Conservation (phyloP, 2,888 invertebrate species). For the Oxycera nigricornis region DNA sequence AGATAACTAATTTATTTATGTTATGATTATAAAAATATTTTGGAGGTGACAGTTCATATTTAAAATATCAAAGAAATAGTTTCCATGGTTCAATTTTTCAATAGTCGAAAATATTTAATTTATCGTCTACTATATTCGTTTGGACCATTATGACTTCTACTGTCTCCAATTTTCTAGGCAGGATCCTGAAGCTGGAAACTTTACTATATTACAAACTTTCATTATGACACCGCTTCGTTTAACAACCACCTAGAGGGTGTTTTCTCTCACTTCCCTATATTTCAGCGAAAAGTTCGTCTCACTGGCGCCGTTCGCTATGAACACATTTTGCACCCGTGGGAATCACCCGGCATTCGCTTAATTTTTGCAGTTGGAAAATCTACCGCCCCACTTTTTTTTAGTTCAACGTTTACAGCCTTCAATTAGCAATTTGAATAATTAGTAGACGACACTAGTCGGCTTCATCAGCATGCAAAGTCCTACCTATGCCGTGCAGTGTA, state of each 20-base stretch:
- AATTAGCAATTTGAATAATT: constrained; percentile 39
- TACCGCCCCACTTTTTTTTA: neutral
- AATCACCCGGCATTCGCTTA: neutral
- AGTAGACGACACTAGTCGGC: neutral
- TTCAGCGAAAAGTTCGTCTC: constrained; percentile 9
- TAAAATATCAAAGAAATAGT: no score
- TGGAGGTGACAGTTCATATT: no score
- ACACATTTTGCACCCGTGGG: constrained; percentile 12
- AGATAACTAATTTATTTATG: no score
- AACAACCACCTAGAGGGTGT: neutral
- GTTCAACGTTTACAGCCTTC: constrained; percentile 22
- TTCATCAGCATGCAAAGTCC: neutral
- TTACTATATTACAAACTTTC: neutral
- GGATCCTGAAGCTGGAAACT: no score
- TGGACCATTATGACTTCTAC: neutral
- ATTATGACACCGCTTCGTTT: neutral
- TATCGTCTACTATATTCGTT: no score
- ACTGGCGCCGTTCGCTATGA: constrained; percentile 21
- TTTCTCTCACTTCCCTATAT: neutral
- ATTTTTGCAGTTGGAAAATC: neutral
- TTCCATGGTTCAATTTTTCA: no score
- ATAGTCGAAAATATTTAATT: no score
- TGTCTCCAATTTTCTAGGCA: neutral
- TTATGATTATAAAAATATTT: no score
- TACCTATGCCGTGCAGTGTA: neutral